Percentiles rank a stretch among this genome's conserved stretches.
phyloP scores from a whole-genome alignment of 2,888 invertebrate species.

The Automeris io region DNA sequence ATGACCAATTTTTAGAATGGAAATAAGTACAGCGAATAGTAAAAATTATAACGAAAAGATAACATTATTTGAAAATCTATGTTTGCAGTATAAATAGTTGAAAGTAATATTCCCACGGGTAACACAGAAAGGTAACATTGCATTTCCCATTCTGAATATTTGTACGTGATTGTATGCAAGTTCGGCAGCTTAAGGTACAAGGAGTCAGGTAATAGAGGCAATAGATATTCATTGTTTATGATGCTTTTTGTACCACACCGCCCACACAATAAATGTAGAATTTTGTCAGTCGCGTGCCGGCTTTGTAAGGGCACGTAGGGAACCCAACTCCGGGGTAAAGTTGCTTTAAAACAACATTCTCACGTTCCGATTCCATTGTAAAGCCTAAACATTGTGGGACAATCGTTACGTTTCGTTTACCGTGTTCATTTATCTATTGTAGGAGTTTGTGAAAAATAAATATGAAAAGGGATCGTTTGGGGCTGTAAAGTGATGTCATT shows the following conservation, averaged over 20 bases:
- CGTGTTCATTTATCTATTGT: constrained; percentile 60
- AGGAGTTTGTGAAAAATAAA: constrained; percentile 62
- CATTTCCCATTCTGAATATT: constrained; percentile 55
- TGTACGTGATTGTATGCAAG: constrained; percentile 69
- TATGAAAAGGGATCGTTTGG: constrained; percentile 47
- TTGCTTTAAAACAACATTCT: constrained; percentile 61
- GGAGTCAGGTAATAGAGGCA: constrained; percentile 19
- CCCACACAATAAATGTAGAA: constrained; percentile 52
- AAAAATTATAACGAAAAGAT: no score
- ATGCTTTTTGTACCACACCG: constrained; percentile 55
- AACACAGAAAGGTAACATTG: constrained; percentile 49
- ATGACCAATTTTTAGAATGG: no score
- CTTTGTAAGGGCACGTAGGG: constrained; percentile 61
- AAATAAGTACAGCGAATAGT: no score
- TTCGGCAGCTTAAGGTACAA: constrained; percentile 54
- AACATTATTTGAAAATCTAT: no score
- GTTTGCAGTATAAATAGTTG: no score
- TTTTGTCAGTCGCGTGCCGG: constrained; percentile 42
- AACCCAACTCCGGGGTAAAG: constrained; percentile 43
- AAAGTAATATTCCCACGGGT: constrained; percentile 51
- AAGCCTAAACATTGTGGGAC: constrained; percentile 50
- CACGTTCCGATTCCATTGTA: constrained; percentile 67
- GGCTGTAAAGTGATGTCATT: constrained; percentile 30
- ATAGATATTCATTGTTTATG: constrained; percentile 55
- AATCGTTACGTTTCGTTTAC: constrained; percentile 64